Evolutionary conservation across 2,113 vertebrate genomes (phyloP).

Genomic region (Anguilla rostrata): DNA sequence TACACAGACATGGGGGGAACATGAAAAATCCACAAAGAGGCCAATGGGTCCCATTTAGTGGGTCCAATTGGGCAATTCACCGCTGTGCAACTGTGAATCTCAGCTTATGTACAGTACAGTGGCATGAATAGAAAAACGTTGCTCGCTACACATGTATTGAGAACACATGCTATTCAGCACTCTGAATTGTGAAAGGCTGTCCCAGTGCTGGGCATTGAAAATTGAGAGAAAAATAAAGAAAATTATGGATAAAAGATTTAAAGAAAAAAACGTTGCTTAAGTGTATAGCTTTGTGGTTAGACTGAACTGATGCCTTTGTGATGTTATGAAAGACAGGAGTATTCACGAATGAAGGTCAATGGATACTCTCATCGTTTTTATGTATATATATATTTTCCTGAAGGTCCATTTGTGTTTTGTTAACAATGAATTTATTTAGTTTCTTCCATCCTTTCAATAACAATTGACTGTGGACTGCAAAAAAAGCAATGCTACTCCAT

Average conservation of each 20-base stretch:
- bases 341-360: background rate
- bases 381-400: no score
- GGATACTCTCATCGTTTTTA: background rate
- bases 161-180: no score
- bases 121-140: no score
- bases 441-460: background rate
- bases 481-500: background rate
- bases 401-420: background rate
- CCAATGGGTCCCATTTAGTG: no score
- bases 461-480: background rate
- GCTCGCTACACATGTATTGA: no score
- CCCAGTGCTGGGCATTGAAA: background rate
- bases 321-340: background rate
- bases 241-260: background rate
- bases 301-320: background rate
- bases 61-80: no score
- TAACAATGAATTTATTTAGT: background rate
- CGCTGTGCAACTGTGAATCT: no score
- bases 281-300: background rate
- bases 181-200: background rate
- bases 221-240: background rate
- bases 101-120: no score
- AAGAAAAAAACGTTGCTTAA: background rate
- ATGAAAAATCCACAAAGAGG: no score
- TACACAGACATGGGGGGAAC: no score